Conservation (phyloP, 2,797 vertebrate genomes). For the Halcyon chelicuti region DNA sequence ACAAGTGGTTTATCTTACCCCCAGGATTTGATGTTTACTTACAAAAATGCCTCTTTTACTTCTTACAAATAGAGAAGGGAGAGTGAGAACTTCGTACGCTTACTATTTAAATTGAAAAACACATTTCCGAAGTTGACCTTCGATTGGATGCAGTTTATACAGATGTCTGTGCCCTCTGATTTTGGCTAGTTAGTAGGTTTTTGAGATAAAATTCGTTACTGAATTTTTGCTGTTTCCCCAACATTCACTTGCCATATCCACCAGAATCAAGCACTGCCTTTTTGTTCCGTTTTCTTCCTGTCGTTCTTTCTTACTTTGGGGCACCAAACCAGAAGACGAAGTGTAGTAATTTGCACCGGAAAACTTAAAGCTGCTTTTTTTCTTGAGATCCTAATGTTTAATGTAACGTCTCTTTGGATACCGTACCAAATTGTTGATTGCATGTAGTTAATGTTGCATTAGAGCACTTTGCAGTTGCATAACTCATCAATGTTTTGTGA, state of each 20-base stretch:
- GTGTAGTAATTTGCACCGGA: slow-evolving; percentile 84
- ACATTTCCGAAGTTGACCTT: slow-evolving; percentile 51
- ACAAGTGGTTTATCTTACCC: slow-evolving; percentile 73
- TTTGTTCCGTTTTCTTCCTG: background rate
- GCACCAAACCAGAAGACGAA: slow-evolving; percentile 80
- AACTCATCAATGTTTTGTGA: slow-evolving; percentile 89
- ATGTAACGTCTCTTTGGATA: slow-evolving; percentile 82
- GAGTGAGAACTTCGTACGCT: slow-evolving; percentile 42
- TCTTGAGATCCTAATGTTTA: slow-evolving; percentile 81
- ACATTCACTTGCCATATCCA: slow-evolving; percentile 70
- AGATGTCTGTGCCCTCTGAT: slow-evolving; percentile 58
- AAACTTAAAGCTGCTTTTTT: slow-evolving; percentile 82
- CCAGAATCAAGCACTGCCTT: slow-evolving; percentile 76
- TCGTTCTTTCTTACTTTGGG: slow-evolving; percentile 57
- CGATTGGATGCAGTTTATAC: slow-evolving; percentile 45
- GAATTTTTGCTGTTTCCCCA: slow-evolving; percentile 71
- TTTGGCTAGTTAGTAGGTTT: slow-evolving; percentile 50
- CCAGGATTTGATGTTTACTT: slow-evolving; percentile 71
- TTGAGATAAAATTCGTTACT: slow-evolving; percentile 49
- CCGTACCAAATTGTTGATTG: slow-evolving; percentile 85
- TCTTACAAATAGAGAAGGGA: slow-evolving; percentile 48
- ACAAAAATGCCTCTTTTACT: slow-evolving; percentile 65
- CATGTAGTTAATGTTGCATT: slow-evolving; percentile 93
- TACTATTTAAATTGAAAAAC: slow-evolving; percentile 29
- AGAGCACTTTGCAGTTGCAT: slow-evolving; percentile 90